These are phyloP conservation scores for Lucilia cuprina DNA, from an alignment of 1,140 invertebrate species.

Conservation along the genomic window DNA sequence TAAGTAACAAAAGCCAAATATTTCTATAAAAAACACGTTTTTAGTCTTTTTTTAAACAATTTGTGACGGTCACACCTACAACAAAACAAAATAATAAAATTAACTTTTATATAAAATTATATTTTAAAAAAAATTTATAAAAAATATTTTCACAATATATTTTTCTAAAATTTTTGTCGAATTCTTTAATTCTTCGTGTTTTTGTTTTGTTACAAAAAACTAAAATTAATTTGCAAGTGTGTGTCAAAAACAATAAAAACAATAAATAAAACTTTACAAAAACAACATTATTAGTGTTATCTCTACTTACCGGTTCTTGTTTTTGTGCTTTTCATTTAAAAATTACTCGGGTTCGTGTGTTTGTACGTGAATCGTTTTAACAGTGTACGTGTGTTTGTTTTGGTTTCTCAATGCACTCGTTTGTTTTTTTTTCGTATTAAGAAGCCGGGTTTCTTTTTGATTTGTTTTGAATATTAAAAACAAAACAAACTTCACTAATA, in stretches of 20 bases:
- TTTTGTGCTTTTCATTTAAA: background rate
- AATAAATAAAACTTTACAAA: background rate
- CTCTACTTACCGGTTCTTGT: slow-evolving; percentile 19
- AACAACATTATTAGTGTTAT: background rate
- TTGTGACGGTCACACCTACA: background rate
- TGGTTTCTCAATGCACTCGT: background rate
- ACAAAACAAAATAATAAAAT: background rate
- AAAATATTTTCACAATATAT: background rate
- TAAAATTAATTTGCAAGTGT: background rate
- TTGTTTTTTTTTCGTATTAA: background rate
- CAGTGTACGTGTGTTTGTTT: background rate
- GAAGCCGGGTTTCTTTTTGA: slow-evolving; percentile 21
- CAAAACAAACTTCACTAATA: slow-evolving; percentile 12
- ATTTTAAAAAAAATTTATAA: background rate
- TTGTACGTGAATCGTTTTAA: background rate
- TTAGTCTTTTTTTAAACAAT: background rate
- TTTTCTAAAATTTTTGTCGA: background rate
- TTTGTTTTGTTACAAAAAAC: background rate
- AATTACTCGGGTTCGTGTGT: background rate
- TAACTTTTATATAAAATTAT: too few relatives aligned
- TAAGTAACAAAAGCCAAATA: background rate
- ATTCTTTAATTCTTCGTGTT: background rate
- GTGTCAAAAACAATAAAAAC: background rate
- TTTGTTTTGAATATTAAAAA: slow-evolving; percentile 29
- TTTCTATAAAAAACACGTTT: background rate